Evolutionary conservation across 2,797 vertebrate species (phyloP), one percentile per base, ranked within the genome.

Genomic region (Scarus forsteni): DNA sequence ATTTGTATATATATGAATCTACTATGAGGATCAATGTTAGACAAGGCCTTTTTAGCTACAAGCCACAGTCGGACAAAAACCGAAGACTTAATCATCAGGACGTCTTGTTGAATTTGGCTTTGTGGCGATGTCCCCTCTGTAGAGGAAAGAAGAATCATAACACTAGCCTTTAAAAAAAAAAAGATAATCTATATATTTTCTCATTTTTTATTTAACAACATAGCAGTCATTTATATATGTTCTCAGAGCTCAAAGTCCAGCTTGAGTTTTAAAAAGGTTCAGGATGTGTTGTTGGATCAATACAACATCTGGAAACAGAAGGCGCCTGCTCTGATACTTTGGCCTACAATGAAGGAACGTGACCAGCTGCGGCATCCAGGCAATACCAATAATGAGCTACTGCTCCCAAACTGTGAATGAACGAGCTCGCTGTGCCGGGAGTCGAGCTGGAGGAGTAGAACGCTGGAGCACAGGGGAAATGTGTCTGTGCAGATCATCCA

Each of bases 401-500:
- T 67, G 60, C 80, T 85, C 74, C 84, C 60, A 84, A 90, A 91
- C 92, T 93, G 92, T 93, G 92, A 94, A 93, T 55, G 70, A 85
- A 84, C 69, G 70, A 58, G 69, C 75, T 81, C 19, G 27, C 65
- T 82, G 13, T 67, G 67, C 73, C 15, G 68, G 71, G 66, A 53
- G 66, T 43, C 11, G 61, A 56, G 75, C 80, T 80, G 79, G 74
- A 83, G 55, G 70, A 85, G 61, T 51, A 83, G 80, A 73, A 83
- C 43, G 62, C 59, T 81, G 78, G 78, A 80, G 79, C 76, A 66
- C 68, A 50, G 70, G 74, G 73, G 58, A 70, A 38, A 10, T 65
- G 60, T 74, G 15, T 49, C 70, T 79, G 66, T 75, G 44, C 77
- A 35, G 69, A 83, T 67, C 67, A 75, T 85, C 72, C 67, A 69